Evolutionary conservation across 2,888 invertebrate genomes (phyloP).

Genomic region (Polylopha cassiicola): DNA sequence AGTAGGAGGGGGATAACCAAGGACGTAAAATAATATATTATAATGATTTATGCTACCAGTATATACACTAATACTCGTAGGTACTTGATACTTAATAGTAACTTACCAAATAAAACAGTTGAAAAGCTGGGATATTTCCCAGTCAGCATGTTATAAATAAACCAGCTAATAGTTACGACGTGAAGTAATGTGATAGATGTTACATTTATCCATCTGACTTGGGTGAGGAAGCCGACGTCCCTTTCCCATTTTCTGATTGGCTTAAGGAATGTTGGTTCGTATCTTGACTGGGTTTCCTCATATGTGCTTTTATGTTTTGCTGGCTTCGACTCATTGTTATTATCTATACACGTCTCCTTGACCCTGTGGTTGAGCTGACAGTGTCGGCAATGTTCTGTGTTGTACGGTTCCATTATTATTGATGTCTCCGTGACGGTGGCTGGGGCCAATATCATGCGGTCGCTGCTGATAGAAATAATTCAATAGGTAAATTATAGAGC

Average conservation of each 20-base stretch:
- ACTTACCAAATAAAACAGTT: slow-evolving; percentile 80
- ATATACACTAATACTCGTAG: too few species aligned
- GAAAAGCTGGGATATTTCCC: slow-evolving; percentile 48
- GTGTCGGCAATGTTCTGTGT: slow-evolving; percentile 25
- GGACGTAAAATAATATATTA: too few species aligned
- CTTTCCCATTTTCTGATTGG: slow-evolving; percentile 55
- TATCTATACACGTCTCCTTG: slow-evolving; percentile 21
- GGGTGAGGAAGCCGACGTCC: slow-evolving; percentile 73
- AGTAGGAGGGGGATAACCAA: too few species aligned
- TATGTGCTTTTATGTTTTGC: slow-evolving; percentile 34
- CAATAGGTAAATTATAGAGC: too few species aligned
- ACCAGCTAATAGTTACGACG: slow-evolving; percentile 52
- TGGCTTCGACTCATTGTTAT: slow-evolving; percentile 17
- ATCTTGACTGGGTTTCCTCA: slow-evolving; percentile 33
- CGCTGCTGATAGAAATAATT: slow-evolving; percentile 16
- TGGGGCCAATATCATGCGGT: slow-evolving; percentile 37
- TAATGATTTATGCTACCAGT: too few species aligned
- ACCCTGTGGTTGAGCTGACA: slow-evolving; percentile 28
- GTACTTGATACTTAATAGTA: not conserved
- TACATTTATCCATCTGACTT: slow-evolving; percentile 81
- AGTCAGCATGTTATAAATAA: slow-evolving; percentile 40
- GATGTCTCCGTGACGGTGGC: slow-evolving; percentile 36
- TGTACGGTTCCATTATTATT: slow-evolving; percentile 25
- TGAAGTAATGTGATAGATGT: slow-evolving; percentile 75
- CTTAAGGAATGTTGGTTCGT: slow-evolving; percentile 41